These are phyloP conservation scores for Rhyacichthys aspro DNA, from an alignment of 2,797 vertebrate genomes.

Conservation along the genomic window DNA sequence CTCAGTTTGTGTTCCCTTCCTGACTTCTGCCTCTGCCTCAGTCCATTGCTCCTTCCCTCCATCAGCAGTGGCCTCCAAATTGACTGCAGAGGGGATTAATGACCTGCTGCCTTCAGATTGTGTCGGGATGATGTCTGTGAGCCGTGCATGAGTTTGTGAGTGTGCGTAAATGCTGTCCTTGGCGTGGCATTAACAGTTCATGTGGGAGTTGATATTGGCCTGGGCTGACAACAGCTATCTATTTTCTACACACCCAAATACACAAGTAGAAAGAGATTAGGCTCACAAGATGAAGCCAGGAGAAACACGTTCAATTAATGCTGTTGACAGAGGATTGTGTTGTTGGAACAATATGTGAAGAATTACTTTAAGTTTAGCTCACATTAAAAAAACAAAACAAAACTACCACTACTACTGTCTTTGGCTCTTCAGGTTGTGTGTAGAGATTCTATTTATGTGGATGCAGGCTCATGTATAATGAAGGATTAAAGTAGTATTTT, in stretches of 20 bases:
- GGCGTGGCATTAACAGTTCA: constrained; percentile 55
- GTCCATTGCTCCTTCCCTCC: constrained; percentile 29
- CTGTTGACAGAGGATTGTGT: not conserved
- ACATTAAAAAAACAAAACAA: no score
- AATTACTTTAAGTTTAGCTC: not conserved
- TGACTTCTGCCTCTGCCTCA: constrained; percentile 10
- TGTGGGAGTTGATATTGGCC: constrained; percentile 61
- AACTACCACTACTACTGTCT: no score
- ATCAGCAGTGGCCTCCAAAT: constrained; percentile 41
- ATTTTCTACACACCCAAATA: constrained; percentile 26
- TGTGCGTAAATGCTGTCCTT: constrained; percentile 37
- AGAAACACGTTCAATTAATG: constrained; percentile 5
- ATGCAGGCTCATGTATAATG: no score
- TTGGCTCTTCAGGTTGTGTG: no score
- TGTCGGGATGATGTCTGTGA: constrained; percentile 34
- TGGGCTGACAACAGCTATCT: constrained; percentile 55
- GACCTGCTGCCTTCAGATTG: constrained; percentile 49
- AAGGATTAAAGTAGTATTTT: no score
- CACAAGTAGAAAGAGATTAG: constrained; percentile 20
- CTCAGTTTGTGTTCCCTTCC: constrained; percentile 28
- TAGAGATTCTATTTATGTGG: no score
- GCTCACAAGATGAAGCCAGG: constrained; percentile 17
- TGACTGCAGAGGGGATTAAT: constrained; percentile 56
- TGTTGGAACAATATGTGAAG: not conserved
- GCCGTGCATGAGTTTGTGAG: constrained; percentile 41